phyloP scores from a whole-genome alignment of 2,888 invertebrate species.

The Euproctis similis region DNA sequence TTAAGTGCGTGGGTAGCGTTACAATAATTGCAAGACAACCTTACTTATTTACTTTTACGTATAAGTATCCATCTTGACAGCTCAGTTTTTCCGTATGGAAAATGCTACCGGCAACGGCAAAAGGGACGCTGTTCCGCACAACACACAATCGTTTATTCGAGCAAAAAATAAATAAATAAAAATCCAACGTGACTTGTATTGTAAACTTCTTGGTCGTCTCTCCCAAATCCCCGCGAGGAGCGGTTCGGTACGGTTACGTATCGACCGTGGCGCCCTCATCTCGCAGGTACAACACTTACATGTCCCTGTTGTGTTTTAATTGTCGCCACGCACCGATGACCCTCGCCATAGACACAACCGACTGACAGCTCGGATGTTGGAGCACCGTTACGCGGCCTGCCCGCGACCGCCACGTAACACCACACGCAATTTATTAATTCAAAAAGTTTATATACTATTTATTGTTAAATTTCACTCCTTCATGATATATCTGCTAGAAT shows the following conservation, averaged over 20 bases:
- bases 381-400: conserved; percentile 32
- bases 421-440: too few species aligned
- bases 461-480: too few species aligned
- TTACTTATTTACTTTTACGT: too few species aligned
- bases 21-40: too few species aligned
- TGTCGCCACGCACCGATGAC: conserved; percentile 72
- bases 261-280: conserved; percentile 72
- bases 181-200: conserved; percentile 65
- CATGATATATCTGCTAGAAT: too few species aligned
- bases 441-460: too few species aligned
- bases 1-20: too few species aligned
- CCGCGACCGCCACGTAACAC: conserved; percentile 28
- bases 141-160: conserved; percentile 19
- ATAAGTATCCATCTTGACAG: too few species aligned
- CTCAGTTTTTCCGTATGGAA: too few species aligned
- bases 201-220: conserved; percentile 70
- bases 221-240: conserved; percentile 46
- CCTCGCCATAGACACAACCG: conserved; percentile 43
- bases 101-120: conserved; percentile 8
- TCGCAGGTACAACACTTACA: conserved; percentile 73
- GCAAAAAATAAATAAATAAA: conserved; percentile 43
- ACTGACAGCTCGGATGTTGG: conserved; percentile 33
- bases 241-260: conserved; percentile 51
- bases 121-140: conserved; percentile 14
- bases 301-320: conserved; percentile 74